A percentile compares a stretch with the other conserved stretches of the same genome.
Conservation (phyloP, 1,140 invertebrate species). For the Heliconius eleuchia region DNA sequence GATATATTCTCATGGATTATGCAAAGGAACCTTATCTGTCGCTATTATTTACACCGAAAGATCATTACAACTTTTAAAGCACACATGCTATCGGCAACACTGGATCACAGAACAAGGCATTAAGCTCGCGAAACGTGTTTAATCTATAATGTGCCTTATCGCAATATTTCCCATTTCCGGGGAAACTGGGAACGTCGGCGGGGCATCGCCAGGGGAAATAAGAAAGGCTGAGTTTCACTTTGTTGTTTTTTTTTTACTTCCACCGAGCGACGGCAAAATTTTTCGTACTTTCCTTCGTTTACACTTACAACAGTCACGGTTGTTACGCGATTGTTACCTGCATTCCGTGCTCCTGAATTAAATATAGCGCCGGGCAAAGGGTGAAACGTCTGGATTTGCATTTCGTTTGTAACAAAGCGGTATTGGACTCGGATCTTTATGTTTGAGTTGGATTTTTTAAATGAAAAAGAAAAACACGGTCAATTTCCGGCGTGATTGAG, state of each 20-base stretch:
- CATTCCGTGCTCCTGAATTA: constrained; percentile 72
- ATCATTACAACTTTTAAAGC: constrained; percentile 62
- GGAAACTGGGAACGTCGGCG: constrained; percentile 68
- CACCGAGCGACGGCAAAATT: constrained; percentile 57
- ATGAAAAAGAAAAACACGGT: constrained; percentile 34
- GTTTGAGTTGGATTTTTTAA: constrained; percentile 57
- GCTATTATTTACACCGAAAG: constrained; percentile 55
- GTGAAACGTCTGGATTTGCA: constrained; percentile 77
- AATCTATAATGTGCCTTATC: constrained; percentile 81
- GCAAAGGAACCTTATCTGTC: constrained; percentile 59
- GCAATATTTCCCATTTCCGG: constrained; percentile 80
- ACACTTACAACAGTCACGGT: constrained; percentile 77
- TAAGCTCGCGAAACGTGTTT: constrained; percentile 69
- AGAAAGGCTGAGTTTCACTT: constrained; percentile 78
- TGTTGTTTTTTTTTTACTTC: constrained; percentile 67
- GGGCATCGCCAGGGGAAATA: constrained; percentile 78
- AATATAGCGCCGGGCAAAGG: constrained; percentile 73
- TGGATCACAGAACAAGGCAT: constrained; percentile 62
- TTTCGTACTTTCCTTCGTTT: constrained; percentile 76
- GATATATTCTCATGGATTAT: constrained; percentile 44
- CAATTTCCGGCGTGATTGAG: constrained; percentile 12
- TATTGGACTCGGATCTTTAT: constrained; percentile 54
- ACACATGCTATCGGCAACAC: constrained; percentile 53
- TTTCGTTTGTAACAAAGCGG: constrained; percentile 69
- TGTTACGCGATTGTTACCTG: constrained; percentile 76